Evolutionary conservation across 2,888 invertebrate species (phyloP).

Genomic region (Caenorhabditis sp.): DNA sequence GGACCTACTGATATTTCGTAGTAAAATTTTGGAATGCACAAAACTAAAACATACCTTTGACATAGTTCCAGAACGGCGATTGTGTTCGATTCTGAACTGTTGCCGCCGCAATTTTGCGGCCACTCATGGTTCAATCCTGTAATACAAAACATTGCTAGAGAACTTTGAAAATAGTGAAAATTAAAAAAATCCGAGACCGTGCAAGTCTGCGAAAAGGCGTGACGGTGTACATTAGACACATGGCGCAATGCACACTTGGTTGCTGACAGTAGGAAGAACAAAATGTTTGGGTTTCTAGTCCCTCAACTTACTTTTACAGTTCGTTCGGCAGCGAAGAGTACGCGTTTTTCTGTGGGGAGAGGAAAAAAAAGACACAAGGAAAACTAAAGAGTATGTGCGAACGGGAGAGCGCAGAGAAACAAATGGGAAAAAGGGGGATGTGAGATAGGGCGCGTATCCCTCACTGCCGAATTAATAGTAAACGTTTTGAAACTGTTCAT

Average conservation of each 20-base stretch:
- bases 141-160: neutral
- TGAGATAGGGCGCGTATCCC: too few relatives aligned
- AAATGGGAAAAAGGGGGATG: too few relatives aligned
- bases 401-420: too few relatives aligned
- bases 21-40: too few relatives aligned
- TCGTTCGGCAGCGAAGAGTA: too few relatives aligned
- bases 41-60: slow-evolving; percentile 42
- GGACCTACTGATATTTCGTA: too few relatives aligned
- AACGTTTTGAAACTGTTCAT: too few relatives aligned
- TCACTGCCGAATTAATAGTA: too few relatives aligned
- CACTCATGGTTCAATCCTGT: slow-evolving; percentile 22
- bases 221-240: slow-evolving; percentile 7
- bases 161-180: neutral
- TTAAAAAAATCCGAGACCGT: slow-evolving; percentile 4
- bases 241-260: neutral
- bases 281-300: neutral
- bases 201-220: slow-evolving; percentile 15
- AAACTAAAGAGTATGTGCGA: too few relatives aligned
- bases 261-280: neutral
- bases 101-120: slow-evolving; percentile 61
- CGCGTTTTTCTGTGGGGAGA: too few relatives aligned
- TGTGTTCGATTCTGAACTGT: slow-evolving; percentile 63
- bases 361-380: too few relatives aligned
- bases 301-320: too few relatives aligned
- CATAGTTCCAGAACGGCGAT: slow-evolving; percentile 66